A percentile compares a stretch with the other conserved stretches of the same genome.
phyloP scores from a whole-genome alignment of 1,140 invertebrate species.

The Amyelois transitella region DNA sequence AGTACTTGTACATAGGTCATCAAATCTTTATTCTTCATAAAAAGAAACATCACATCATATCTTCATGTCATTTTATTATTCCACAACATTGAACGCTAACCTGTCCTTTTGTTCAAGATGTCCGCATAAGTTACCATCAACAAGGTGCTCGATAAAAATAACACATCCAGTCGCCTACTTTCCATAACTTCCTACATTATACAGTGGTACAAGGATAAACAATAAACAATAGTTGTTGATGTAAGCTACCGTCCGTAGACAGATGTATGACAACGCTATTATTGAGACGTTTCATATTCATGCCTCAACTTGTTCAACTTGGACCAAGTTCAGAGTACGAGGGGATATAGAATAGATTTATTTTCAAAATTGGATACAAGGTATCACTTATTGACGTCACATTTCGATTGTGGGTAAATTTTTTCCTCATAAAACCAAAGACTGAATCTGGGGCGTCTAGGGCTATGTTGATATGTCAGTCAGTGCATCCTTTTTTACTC shows the following conservation, averaged over 20 bases:
- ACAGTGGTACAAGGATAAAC: constrained; percentile 44
- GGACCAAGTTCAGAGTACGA: too few relatives aligned
- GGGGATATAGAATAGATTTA: too few relatives aligned
- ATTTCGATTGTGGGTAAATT: too few relatives aligned
- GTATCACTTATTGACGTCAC: too few relatives aligned
- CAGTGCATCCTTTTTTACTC: too few relatives aligned
- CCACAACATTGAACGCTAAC: background rate
- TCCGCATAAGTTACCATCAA: background rate
- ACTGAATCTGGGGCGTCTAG: too few relatives aligned
- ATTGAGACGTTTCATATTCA: constrained; percentile 65
- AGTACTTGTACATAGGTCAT: too few relatives aligned
- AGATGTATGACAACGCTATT: constrained; percentile 58
- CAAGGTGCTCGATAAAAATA: constrained; percentile 5
- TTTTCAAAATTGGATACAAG: too few relatives aligned
- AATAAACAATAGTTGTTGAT: constrained; percentile 42
- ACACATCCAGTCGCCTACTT: background rate
- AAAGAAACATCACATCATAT: background rate
- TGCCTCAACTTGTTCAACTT: constrained; percentile 18
- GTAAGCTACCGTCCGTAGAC: constrained; percentile 44
- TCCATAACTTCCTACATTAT: constrained; percentile 3
- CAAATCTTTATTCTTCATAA: too few relatives aligned
- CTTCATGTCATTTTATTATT: background rate
- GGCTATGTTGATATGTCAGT: too few relatives aligned
- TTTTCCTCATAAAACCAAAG: too few relatives aligned
- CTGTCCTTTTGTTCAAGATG: background rate